Percentiles rank a stretch among this genome's conserved stretches.
These are phyloP conservation scores for Microplitis mediator DNA, from an alignment of 1,140 invertebrate genomes.

Conservation along the genomic window DNA sequence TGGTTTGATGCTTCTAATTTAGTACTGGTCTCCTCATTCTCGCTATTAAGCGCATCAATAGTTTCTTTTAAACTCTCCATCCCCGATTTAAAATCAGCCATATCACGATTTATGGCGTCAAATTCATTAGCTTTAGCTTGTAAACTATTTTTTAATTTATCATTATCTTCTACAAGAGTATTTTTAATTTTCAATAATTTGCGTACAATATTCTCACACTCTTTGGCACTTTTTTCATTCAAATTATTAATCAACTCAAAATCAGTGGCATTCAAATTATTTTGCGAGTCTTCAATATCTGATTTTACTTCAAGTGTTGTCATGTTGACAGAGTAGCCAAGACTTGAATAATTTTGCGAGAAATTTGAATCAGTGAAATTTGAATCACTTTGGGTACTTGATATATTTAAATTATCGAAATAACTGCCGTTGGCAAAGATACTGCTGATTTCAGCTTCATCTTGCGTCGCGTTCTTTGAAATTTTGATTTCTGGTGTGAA, in stretches of 20 bases:
- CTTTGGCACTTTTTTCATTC: slow-evolving; percentile 17
- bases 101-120: slow-evolving; percentile 46
- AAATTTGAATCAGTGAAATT: background rate
- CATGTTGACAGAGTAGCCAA: background rate
- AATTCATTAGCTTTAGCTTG: slow-evolving; percentile 42
- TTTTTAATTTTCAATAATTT: slow-evolving; percentile 34
- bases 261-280: background rate
- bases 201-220: slow-evolving; percentile 17
- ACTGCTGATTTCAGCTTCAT: slow-evolving; percentile 40
- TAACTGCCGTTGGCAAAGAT: slow-evolving; percentile 46
- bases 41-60: slow-evolving; percentile 44
- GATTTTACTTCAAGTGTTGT: slow-evolving; percentile 1
- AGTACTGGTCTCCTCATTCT: slow-evolving; percentile 47
- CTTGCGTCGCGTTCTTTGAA: slow-evolving; percentile 4
- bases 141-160: slow-evolving; percentile 38
- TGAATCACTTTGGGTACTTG: slow-evolving; percentile 3
- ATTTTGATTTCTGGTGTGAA: background rate
- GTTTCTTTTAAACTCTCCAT: slow-evolving; percentile 47
- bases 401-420: slow-evolving; percentile 42
- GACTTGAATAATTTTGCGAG: background rate
- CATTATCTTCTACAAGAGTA: slow-evolving; percentile 43
- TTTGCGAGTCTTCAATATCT: slow-evolving; percentile 20
- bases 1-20: slow-evolving; percentile 33
- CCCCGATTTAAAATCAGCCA: slow-evolving; percentile 43
- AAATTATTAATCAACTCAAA: slow-evolving; percentile 17